Base-by-base conservation (phyloP, 2,113 vertebrate genomes). In the Ptychochromis oligacanthus region DNA sequence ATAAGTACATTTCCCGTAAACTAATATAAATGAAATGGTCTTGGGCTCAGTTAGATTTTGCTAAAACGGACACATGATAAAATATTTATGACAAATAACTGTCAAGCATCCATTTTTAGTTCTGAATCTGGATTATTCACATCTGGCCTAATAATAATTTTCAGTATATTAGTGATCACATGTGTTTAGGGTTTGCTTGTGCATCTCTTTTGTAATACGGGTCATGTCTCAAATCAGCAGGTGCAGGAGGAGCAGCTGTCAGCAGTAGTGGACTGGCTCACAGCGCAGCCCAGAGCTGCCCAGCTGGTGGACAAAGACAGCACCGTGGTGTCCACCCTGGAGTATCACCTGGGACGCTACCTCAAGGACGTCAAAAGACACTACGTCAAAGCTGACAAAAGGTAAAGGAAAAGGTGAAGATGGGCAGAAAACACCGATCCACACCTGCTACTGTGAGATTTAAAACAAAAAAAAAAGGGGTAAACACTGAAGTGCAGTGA, bases 291-390 rank as follows among this genome's bases (percentile, higher is more conserved):
- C 0, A 95, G 98, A 26, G 98, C 98, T 0, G 98, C 98, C 2
- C 98, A 99, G 95, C 95, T 99, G 86, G 94, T 99, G 31, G 97
- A 97, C 93, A 99, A 98, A 90, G 98, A 99, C 86, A 97, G 98
- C 94, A 96, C 95, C 1, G 96, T 99, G 85, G 96, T 99, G 81
- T 97, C 94, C 95, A 99, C 98, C 0, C 93, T 99, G 70, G 98
- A 98, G 84, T 97, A 99, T 90, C 96, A 96, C 28, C 95, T 99
- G 84, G 94, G 95, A 85, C 97, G 97, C 49, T 98, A 99, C 94
- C 96, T 99, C 88, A 99, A 99, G 91, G 98, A 99, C 2, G 97
- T 99, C 82, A 97, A 96, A 83, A 97, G 96, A 83, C 97, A 99
- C 90, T 97, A 98, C 0, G 96, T 97, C 76, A 97, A 96, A 94